Base-by-base conservation (phyloP, 2,888 invertebrate genomes). In the Philaethria dido region DNA sequence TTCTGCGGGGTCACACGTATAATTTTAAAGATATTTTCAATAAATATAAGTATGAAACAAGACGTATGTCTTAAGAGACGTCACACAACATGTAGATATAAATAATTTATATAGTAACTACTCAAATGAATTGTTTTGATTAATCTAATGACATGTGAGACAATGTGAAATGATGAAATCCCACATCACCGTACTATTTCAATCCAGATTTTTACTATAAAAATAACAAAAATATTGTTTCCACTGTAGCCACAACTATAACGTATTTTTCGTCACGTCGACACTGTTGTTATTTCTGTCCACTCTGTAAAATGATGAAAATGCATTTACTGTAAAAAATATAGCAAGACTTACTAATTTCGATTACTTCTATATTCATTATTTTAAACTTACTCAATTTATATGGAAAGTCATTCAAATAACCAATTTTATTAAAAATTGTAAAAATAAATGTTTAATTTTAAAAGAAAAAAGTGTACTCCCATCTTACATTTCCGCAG, bases 341-440 rank as follows among this genome's bases (percentile, higher is more conserved):
- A 44, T 16, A 44, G 16, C 16, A 44, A 16, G 16, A 44, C 1
- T 16, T 44, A 44, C 44, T 39, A 39, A 3, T 39, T 44, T 1
- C 16, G n/a, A n/a, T 25, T 50, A 9, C n/a, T 50, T 8, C 50
- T 3, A 29, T n/a, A 29, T 29, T 50, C n/a, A 16, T 29, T 50
- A 29, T 50, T 29, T 50, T n/a, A 50, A 50, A 50, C n/a, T 50
- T 50, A 50, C 50, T 50, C 50, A 50, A 50, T 50, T 29, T 50
- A 14, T 25, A 50, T 50, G 50, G 22, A 29, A 50, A 50, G n/a
- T 50, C 6, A 50, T 50, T 50, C 25, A 50, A 50, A 50, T 50
- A 50, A 50, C 50, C 50, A 50, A 20, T 50, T 50, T 29, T n/a
- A 50, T 50, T 50, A n/a, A 50, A 50, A 50, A 50, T 25, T 50